Evolutionary conservation across 2,888 invertebrate species (phyloP).

Genomic region (Tipula helvola): DNA sequence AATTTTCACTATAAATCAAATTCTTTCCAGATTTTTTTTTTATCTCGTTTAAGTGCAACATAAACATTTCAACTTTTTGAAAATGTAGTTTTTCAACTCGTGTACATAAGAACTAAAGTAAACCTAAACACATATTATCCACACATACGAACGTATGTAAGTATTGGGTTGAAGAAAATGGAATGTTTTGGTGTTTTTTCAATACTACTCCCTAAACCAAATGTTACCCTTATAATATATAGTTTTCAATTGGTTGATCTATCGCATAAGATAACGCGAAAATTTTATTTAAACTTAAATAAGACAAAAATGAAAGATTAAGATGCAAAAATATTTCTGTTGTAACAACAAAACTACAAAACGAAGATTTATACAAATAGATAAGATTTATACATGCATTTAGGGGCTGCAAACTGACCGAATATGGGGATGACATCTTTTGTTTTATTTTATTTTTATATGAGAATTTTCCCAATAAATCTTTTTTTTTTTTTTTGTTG

Average conservation of each 20-base stretch:
- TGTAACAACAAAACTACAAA: background rate
- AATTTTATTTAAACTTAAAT: background rate
- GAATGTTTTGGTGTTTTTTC: background rate
- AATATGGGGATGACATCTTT: conserved; percentile 5
- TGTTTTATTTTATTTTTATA: background rate
- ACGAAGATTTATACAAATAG: background rate
- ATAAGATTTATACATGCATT: background rate
- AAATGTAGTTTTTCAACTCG: background rate
- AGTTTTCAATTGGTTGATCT: background rate
- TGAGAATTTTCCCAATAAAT: background rate
- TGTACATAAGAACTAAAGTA: background rate
- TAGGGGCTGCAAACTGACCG: background rate
- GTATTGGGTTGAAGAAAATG: background rate
- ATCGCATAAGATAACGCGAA: background rate
- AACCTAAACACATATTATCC: background rate
- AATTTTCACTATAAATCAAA: background rate
- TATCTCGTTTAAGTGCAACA: background rate
- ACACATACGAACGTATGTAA: background rate
- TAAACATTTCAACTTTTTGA: background rate
- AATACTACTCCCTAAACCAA: background rate
- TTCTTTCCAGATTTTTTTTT: background rate
- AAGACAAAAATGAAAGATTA: background rate
- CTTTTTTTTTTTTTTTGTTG: background rate
- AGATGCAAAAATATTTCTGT: background rate
- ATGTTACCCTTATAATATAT: background rate